These are phyloP conservation scores for Pipa parva DNA, from an alignment of 2,113 vertebrate genomes.

Conservation along the genomic window DNA sequence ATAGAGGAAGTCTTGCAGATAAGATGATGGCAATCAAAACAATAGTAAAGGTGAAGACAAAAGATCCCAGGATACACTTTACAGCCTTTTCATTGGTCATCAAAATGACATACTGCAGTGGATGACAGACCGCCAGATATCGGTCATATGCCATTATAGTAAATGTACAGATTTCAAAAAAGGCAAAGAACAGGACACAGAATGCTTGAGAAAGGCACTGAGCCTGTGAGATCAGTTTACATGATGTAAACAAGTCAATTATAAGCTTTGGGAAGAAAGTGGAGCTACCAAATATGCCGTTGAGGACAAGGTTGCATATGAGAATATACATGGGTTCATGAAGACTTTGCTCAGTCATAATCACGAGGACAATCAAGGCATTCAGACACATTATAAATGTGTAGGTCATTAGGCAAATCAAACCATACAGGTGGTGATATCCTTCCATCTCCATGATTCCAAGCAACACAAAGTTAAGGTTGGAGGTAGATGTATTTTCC, in stretches of 20 bases:
- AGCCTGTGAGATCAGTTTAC: background rate
- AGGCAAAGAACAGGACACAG: background rate
- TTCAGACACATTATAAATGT: background rate
- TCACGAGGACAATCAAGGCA: background rate
- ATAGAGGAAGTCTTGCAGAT: background rate
- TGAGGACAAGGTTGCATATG: background rate
- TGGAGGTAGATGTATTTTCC: too few relatives aligned
- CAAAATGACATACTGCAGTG: background rate
- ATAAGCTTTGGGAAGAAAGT: background rate
- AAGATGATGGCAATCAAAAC: background rate
- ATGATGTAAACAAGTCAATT: background rate
- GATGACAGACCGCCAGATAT: background rate
- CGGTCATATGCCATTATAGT: constrained; percentile 5
- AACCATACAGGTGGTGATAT: background rate
- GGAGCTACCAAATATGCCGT: constrained; percentile 1
- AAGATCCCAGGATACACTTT: background rate
- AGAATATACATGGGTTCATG: constrained; percentile 14
- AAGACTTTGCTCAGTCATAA: background rate
- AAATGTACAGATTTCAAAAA: background rate
- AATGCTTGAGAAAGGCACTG: background rate
- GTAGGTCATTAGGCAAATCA: background rate
- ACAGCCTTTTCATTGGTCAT: background rate
- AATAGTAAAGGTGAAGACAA: background rate
- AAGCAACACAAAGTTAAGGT: background rate
- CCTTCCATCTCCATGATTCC: constrained; percentile 6